Conservation (phyloP, 2,797 vertebrate genomes). For the Allobates femoralis region DNA sequence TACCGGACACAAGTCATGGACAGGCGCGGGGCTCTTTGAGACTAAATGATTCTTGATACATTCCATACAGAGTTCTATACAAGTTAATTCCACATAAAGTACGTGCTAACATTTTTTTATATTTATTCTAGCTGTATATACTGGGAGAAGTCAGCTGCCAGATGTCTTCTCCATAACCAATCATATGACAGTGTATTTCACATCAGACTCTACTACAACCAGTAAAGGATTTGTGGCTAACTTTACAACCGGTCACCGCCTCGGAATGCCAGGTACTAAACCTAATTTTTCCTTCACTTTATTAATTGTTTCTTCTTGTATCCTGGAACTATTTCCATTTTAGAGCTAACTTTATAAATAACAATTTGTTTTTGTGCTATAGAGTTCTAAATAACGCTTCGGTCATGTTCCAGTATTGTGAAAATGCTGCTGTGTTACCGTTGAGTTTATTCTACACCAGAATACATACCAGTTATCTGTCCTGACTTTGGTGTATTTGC, state of each 20-base stretch:
- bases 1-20: too few relatives aligned
- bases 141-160: slow-evolving; percentile 70
- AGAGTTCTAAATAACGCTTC: too few relatives aligned
- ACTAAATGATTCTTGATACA: too few relatives aligned
- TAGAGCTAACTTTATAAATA: too few relatives aligned
- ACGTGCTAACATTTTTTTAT: background rate
- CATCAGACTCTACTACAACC: slow-evolving; percentile 60
- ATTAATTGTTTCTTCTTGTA: background rate
- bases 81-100: background rate
- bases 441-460: too few relatives aligned
- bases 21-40: too few relatives aligned
- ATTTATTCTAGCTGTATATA: slow-evolving; percentile 71
- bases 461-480: too few relatives aligned
- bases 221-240: slow-evolving; percentile 86
- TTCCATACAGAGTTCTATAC: too few relatives aligned
- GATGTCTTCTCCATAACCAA: slow-evolving; percentile 87
- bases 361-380: too few relatives aligned
- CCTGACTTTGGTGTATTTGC: too few relatives aligned
- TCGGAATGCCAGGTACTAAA: slow-evolving; percentile 82
- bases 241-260: slow-evolving; percentile 83
- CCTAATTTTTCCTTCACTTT: background rate
- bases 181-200: slow-evolving; percentile 84
- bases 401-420: too few relatives aligned
- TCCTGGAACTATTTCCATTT: background rate
- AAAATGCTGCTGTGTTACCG: too few relatives aligned